Evolutionary conservation across 2,888 invertebrate species (phyloP), one percentile per base, ranked within the genome.

Genomic region (Dolichomitus sp.): DNA sequence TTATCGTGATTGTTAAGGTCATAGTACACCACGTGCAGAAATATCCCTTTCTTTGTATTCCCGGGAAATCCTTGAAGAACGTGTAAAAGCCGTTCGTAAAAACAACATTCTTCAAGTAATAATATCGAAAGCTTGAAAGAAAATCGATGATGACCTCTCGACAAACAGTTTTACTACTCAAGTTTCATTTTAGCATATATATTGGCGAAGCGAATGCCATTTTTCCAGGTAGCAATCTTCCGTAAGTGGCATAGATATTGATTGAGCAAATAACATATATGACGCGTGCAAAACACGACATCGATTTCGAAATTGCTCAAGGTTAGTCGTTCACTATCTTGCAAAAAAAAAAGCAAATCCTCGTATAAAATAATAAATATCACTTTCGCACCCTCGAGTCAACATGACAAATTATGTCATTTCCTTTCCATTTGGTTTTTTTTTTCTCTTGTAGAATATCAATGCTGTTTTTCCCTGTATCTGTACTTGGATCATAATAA

Each of bases 101-200:
- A 19, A 19, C 11, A 19, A 23, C 23, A 19, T 11, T 52, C 11
- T 52, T 11, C 23, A 19, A 23, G 52, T 2, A 19, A 52, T 48
- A 17, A 19, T 17, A 23, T 23, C 11, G 23, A 63, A 23, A 42
- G 33, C 40, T 61, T n/a, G 63, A 37, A 40, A 9, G 14, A 52
- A 52, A 52, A 52, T 52, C 52, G 52, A 52, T 52, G 52, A 19
- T 52, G 52, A 52, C 52, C 19, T 52, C 23, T 23, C 11, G 23
- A 23, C 52, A 19, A 52, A 23, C 52, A 19, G 1, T 52, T 52
- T 23, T 19, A 7, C 52, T 11, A 11, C 19, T 19, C 19, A 19
- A 19, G 19, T 19, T 23, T 52, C 19, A 6, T 52, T 52, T 52
- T 52, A 42, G 42, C 52, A 11, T 19, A 19, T 52, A 11, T 9